These are phyloP conservation scores for Chloebia gouldiae DNA, from an alignment of 2,113 vertebrate species.

Conservation along the genomic window DNA sequence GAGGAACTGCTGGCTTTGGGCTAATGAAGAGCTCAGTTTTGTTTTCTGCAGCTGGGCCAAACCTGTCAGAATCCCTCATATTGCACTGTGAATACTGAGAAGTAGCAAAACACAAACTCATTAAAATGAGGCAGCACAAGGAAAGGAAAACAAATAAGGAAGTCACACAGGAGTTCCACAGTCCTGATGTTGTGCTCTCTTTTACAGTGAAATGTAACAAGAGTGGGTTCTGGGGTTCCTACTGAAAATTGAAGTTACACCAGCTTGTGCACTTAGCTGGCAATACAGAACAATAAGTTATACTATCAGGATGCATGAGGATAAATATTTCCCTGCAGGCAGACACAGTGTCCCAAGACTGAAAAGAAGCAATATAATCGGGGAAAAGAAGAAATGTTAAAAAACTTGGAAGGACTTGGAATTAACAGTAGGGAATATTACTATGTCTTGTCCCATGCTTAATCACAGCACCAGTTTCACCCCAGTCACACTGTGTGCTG, in stretches of 20 bases:
- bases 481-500: accelerated
- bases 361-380: neutral
- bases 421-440: neutral
- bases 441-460: neutral
- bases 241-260: neutral
- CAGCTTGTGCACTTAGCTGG: neutral
- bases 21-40: neutral
- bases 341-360: neutral
- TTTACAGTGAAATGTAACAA: neutral
- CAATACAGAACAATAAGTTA: neutral
- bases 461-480: neutral
- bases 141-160: neutral
- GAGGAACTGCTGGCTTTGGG: neutral
- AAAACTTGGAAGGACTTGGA: neutral
- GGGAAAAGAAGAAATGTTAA: neutral
- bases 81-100: neutral
- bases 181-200: neutral
- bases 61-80: neutral
- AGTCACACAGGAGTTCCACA: neutral
- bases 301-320: neutral
- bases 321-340: neutral
- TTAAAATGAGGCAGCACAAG: neutral
- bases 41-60: neutral
- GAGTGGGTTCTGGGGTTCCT: neutral
- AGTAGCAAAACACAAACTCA: neutral